phyloP scores from a whole-genome alignment of 2,888 invertebrate genomes.

The Chymomyza caudatula region DNA sequence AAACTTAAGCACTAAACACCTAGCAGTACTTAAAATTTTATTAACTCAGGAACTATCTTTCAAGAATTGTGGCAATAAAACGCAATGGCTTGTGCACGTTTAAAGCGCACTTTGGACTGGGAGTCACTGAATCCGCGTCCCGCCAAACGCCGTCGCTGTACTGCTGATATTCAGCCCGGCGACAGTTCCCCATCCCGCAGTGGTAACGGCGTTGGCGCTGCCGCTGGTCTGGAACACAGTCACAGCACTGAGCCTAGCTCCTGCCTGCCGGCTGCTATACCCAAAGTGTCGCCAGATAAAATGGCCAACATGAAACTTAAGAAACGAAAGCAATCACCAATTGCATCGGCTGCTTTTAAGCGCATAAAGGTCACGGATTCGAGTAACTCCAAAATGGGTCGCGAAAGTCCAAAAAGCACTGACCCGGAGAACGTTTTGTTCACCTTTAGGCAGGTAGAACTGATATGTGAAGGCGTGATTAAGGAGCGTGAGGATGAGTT shows the following conservation, averaged over 20 bases:
- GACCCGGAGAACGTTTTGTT: constrained; percentile 89
- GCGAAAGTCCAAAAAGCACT: constrained; percentile 79
- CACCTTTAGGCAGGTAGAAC: constrained; percentile 94
- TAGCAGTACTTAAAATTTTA: no score
- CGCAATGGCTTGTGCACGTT: constrained; percentile 99
- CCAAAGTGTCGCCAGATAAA: constrained; percentile 92
- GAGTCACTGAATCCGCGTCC: constrained; percentile 93
- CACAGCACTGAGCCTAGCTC: constrained; percentile 81
- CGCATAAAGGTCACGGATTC: constrained; percentile 81
- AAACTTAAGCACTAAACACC: no score
- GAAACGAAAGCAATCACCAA: constrained; percentile 89
- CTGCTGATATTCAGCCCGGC: constrained; percentile 85
- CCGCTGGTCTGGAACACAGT: constrained; percentile 48
- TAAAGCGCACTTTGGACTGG: constrained; percentile 95
- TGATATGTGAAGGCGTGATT: constrained; percentile 97
- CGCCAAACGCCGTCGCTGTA: constrained; percentile 92
- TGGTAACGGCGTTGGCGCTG: constrained; percentile 18
- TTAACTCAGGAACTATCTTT: no score
- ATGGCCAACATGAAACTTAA: constrained; percentile 94
- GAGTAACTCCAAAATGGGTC: constrained; percentile 83
- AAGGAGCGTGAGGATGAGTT: constrained; percentile 95
- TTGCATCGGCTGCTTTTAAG: constrained; percentile 80
- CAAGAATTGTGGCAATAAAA: no score
- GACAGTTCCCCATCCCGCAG: constrained; percentile 54
- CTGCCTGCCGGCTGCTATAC: constrained; percentile 88